Evolutionary conservation across 2,888 invertebrate genomes (phyloP).

Genomic region (Epinotia nisella): DNA sequence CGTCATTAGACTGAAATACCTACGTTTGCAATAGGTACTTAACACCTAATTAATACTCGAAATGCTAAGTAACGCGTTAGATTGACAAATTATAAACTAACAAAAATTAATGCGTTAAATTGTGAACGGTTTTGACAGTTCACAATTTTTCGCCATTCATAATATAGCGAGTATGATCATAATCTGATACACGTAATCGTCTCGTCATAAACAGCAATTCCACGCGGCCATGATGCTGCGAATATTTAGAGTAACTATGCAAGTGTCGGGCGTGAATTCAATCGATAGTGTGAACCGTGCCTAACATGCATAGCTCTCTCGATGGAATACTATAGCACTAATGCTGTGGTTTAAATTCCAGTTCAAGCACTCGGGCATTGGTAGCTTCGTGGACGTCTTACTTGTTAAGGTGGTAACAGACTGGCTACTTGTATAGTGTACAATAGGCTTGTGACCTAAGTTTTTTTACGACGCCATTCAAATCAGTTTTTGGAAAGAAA

Average conservation of each 20-base stretch:
- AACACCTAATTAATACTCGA: too few species aligned
- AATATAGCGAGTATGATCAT: too few species aligned
- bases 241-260: constrained; percentile 56
- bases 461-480: too few species aligned
- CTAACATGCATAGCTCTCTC: constrained; percentile 47
- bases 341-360: constrained; percentile 18
- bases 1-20: too few species aligned
- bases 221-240: constrained; percentile 42
- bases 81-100: too few species aligned
- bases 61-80: too few species aligned
- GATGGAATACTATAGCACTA: constrained; percentile 6
- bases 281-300: constrained; percentile 65
- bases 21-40: too few species aligned
- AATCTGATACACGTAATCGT: constrained; percentile 18
- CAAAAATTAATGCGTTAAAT: too few species aligned
- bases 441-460: too few species aligned
- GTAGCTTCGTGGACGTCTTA: constrained; percentile 5
- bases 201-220: constrained; percentile 32
- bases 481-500: too few species aligned
- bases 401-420: background rate
- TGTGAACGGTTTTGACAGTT: too few species aligned
- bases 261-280: constrained; percentile 63
- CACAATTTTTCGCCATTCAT: too few species aligned
- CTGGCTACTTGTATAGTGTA: background rate
- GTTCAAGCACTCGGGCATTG: constrained; percentile 6